Percentiles rank a stretch among this genome's conserved stretches.
phyloP scores from a whole-genome alignment of 2,888 invertebrate genomes.

The Malthinus seriepunctatus region DNA sequence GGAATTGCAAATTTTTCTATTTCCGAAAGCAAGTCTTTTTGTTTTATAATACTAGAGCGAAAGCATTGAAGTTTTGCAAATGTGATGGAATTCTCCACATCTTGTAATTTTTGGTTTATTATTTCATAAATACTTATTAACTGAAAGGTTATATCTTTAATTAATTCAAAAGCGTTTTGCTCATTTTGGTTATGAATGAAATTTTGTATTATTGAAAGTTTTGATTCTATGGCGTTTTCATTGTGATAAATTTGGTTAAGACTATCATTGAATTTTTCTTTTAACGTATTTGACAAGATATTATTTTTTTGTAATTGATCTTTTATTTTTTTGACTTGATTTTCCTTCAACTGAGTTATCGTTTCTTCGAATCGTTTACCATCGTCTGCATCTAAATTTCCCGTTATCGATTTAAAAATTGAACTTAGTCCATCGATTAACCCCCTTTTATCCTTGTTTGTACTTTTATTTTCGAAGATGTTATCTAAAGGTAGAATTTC shows the following conservation, averaged over 20 bases:
- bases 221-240: constrained; percentile 11
- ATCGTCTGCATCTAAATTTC: constrained; percentile 24
- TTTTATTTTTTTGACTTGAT: constrained; percentile 15
- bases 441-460: constrained; percentile 8
- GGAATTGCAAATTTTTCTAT: not conserved
- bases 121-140: constrained; percentile 15
- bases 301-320: constrained; percentile 10
- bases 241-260: constrained; percentile 21
- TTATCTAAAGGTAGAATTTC: no score
- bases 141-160: constrained; percentile 12
- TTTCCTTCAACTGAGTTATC: constrained; percentile 21
- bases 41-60: constrained; percentile 20
- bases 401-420: constrained; percentile 23
- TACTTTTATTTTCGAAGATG: not conserved
- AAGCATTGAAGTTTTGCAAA: constrained; percentile 8
- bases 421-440: constrained; percentile 26
- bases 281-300: constrained; percentile 9
- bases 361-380: constrained; percentile 21
- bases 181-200: not conserved
- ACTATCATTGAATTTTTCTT: constrained; percentile 21
- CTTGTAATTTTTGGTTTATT: constrained; percentile 15
- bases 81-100: constrained; percentile 19
- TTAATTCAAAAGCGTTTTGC: not conserved
- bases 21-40: constrained; percentile 9
- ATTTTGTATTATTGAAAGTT: constrained; percentile 1